A percentile compares a stretch with the other conserved stretches of the same genome.
phyloP scores from a whole-genome alignment of 2,113 vertebrate genomes.

The Silurus asotus region DNA sequence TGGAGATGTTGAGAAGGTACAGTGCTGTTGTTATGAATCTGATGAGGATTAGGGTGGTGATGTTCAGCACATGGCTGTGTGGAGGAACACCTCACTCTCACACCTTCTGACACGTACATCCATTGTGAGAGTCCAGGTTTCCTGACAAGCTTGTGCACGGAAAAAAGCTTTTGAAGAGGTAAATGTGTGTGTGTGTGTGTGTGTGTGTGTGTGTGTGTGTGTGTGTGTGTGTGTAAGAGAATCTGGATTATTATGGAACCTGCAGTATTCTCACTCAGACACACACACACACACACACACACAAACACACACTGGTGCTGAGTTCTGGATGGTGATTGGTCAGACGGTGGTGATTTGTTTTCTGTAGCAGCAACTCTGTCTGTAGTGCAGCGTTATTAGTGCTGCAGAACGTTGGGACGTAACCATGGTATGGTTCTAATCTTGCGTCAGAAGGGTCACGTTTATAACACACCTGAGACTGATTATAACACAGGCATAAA shows the following conservation, averaged over 20 bases:
- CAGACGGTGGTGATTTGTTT: background rate
- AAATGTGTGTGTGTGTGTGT: constrained; percentile 6
- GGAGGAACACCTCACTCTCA: background rate
- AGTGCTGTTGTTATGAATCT: background rate
- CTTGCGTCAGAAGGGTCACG: too few relatives aligned
- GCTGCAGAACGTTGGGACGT: background rate
- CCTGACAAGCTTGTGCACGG: background rate
- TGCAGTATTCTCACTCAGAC: background rate
- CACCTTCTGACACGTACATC: too few relatives aligned
- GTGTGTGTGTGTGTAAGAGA: too few relatives aligned
- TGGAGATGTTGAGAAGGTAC: too few relatives aligned
- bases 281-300: too few relatives aligned
- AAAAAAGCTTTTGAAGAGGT: background rate
- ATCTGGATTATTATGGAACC: too few relatives aligned
- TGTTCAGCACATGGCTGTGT: background rate
- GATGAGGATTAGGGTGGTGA: background rate
- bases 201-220: too few relatives aligned
- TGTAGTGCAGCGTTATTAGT: background rate
- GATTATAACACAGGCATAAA: background rate
- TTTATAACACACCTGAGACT: background rate
- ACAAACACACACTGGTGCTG: background rate
- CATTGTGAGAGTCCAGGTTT: background rate
- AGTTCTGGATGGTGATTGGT: too few relatives aligned
- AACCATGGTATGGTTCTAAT: too few relatives aligned
- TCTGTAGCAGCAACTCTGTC: background rate